Percentiles rank a stretch among this genome's conserved stretches.
phyloP scores from a whole-genome alignment of 2,113 vertebrate genomes.

The Narcine bancroftii region DNA sequence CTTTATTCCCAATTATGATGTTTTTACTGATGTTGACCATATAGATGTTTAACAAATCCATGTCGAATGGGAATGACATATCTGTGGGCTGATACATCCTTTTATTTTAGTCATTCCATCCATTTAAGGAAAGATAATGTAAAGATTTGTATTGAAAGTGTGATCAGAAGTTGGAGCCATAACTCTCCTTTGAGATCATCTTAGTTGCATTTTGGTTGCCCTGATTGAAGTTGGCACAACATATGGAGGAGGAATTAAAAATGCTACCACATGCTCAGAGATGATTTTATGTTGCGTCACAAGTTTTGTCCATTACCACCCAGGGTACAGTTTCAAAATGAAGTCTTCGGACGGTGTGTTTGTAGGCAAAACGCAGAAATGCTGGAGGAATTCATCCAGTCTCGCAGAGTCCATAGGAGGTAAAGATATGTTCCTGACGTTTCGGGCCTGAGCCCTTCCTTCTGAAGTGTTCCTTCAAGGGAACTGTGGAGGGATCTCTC shows the following conservation, averaged over 20 bases:
- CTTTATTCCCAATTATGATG: neutral
- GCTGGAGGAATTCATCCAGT: too few relatives aligned
- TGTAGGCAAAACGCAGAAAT: too few relatives aligned
- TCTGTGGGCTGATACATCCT: neutral
- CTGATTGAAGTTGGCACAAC: neutral
- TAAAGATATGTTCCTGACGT: too few relatives aligned
- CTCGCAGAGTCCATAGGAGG: too few relatives aligned
- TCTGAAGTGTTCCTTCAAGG: neutral
- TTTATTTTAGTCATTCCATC: neutral
- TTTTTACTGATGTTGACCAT: neutral
- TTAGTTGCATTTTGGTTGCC: neutral
- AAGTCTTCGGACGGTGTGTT: too few relatives aligned
- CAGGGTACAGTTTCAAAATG: neutral
- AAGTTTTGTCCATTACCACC: neutral
- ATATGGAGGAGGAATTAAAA: slow-evolving; percentile 20
- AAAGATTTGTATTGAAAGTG: slow-evolving; percentile 7
- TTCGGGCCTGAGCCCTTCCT: too few relatives aligned
- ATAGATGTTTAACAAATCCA: neutral
- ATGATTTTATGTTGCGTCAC: neutral
- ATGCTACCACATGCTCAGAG: slow-evolving; percentile 10
- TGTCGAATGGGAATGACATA: neutral
- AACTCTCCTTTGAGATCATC: neutral
- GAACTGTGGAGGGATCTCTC: neutral
- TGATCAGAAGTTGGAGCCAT: neutral
- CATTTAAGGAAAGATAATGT: neutral